Evolutionary conservation across 2,888 invertebrate species (phyloP).

Genomic region (Stramonita haemastoma): DNA sequence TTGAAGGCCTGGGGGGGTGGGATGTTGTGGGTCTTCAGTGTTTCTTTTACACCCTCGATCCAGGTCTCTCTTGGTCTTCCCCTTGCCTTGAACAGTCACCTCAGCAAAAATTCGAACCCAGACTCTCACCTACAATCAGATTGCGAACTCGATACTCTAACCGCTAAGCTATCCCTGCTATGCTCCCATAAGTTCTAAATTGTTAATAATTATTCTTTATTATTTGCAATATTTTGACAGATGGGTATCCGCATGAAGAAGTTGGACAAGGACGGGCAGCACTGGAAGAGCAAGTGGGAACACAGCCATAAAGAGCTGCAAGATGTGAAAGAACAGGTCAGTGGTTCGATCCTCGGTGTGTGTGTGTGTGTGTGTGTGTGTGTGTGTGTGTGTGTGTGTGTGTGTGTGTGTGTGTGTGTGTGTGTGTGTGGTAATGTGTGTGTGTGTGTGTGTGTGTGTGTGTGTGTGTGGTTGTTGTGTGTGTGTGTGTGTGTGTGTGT

Average conservation of each 20-base stretch:
- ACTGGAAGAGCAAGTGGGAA: constrained; percentile 92
- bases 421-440: not conserved
- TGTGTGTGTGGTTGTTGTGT: too few relatives aligned
- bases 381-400: not conserved
- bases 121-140: too few relatives aligned
- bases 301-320: constrained; percentile 87
- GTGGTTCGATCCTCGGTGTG: constrained; percentile 32
- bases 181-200: too few relatives aligned
- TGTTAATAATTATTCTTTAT: too few relatives aligned
- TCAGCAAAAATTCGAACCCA: too few relatives aligned
- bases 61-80: too few relatives aligned
- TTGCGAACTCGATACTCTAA: too few relatives aligned
- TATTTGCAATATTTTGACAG: constrained; percentile 79
- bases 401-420: constrained; percentile 23
- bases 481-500: not conserved
- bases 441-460: not conserved
- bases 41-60: too few relatives aligned
- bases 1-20: too few relatives aligned
- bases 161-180: too few relatives aligned
- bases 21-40: too few relatives aligned
- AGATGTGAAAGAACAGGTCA: constrained; percentile 85
- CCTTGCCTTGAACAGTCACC: too few relatives aligned
- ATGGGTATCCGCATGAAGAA: constrained; percentile 93
- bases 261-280: constrained; percentile 89
- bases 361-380: not conserved